Evolutionary conservation across 2,888 invertebrate species (phyloP).

Genomic region (Chymomyza amoena): DNA sequence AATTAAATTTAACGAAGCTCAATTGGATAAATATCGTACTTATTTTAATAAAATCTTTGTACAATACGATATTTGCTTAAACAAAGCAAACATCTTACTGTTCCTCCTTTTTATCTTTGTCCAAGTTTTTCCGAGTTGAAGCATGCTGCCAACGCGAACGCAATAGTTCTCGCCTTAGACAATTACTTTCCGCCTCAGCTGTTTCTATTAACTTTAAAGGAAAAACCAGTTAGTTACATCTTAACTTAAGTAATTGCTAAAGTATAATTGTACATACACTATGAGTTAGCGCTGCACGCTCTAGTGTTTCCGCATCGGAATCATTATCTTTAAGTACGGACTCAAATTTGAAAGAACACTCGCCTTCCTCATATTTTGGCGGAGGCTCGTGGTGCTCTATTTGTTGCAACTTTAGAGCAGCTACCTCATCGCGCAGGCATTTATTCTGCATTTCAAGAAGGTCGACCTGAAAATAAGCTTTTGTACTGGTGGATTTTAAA

Average conservation of each 20-base stretch:
- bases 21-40: too few species aligned
- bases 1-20: too few species aligned
- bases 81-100: too few species aligned
- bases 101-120: slow-evolving; percentile 22
- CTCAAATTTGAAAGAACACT: slow-evolving; percentile 48
- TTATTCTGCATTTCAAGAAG: slow-evolving; percentile 75
- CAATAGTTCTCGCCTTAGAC: slow-evolving; percentile 69
- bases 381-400: slow-evolving; percentile 42
- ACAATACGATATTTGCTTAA: too few species aligned
- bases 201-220: slow-evolving; percentile 61
- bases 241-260: neutral
- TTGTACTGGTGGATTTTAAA: neutral
- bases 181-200: slow-evolving; percentile 67
- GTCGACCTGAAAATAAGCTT: slow-evolving; percentile 61
- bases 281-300: slow-evolving; percentile 66
- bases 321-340: slow-evolving; percentile 53
- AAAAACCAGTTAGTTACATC: neutral
- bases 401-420: slow-evolving; percentile 46
- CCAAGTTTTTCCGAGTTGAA: slow-evolving; percentile 38
- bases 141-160: slow-evolving; percentile 60
- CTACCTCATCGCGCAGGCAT: slow-evolving; percentile 65
- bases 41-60: too few species aligned
- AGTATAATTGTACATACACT: slow-evolving; percentile 57
- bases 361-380: slow-evolving; percentile 42
- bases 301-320: slow-evolving; percentile 61